Evolutionary conservation across 2,113 vertebrate species (phyloP).

Genomic region (Pagrus major): DNA sequence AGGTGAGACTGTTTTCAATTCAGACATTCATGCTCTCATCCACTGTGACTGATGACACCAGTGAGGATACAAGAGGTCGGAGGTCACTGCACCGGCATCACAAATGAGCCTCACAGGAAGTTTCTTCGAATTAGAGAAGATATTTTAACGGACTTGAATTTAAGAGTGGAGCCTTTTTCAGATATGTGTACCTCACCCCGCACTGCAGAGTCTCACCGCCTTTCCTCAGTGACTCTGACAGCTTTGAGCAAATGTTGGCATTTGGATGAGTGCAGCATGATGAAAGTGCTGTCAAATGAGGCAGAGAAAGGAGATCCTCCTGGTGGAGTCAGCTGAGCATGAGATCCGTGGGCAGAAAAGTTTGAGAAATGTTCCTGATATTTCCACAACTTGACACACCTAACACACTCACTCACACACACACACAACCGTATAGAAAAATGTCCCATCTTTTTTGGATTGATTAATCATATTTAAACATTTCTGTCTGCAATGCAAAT

Average conservation of each 20-base stretch:
- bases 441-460: neutral
- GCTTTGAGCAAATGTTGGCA: constrained; percentile 31
- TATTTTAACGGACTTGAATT: neutral
- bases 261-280: constrained; percentile 17
- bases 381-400: neutral
- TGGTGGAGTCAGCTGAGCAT: constrained; percentile 2
- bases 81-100: neutral
- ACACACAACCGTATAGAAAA: neutral
- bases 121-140: neutral
- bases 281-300: constrained; percentile 33
- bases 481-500: too few species aligned
- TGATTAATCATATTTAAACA: neutral
- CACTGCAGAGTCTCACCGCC: neutral
- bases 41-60: neutral
- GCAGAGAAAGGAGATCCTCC: constrained; percentile 12
- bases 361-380: neutral
- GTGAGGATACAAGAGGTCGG: neutral
- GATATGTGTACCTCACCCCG: neutral
- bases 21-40: neutral
- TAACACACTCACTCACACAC: neutral
- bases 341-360: constrained; percentile 2
- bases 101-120: neutral
- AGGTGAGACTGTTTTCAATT: too few species aligned
- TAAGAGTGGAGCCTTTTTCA: constrained; percentile 6
- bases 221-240: constrained; percentile 10